These are phyloP conservation scores for Arctia plantaginis DNA, from an alignment of 2,888 invertebrate genomes.

Conservation along the genomic window DNA sequence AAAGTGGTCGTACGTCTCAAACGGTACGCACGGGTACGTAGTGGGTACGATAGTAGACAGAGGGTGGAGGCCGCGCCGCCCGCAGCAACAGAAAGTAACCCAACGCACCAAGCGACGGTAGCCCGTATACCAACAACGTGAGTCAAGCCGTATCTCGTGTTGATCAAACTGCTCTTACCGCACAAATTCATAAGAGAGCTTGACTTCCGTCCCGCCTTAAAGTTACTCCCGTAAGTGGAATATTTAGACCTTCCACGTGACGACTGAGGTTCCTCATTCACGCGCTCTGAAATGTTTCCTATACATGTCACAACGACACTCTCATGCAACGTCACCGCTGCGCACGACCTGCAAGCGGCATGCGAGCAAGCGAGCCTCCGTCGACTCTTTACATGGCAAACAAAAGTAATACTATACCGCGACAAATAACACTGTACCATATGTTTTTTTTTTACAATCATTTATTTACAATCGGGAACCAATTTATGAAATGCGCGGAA, in stretches of 20 bases:
- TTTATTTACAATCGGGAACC: conserved; percentile 69
- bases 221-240: conserved; percentile 94
- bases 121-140: conserved; percentile 70
- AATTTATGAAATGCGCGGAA: conserved; percentile 78
- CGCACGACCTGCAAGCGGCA: conserved; percentile 62
- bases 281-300: conserved; percentile 93
- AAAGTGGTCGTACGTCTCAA: background rate
- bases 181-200: conserved; percentile 98
- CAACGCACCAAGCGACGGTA: conserved; percentile 80
- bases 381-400: conserved; percentile 62
- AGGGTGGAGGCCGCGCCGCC: conserved; percentile 47
- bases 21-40: too few relatives aligned
- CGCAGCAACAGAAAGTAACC: conserved; percentile 76
- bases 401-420: conserved; percentile 71
- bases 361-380: conserved; percentile 67
- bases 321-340: conserved; percentile 64
- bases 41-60: conserved; percentile 54
- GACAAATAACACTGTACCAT: conserved; percentile 56
- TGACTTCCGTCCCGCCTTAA: conserved; percentile 95
- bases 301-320: conserved; percentile 75
- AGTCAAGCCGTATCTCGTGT: conserved; percentile 75
- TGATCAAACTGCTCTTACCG: conserved; percentile 91
- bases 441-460: conserved; percentile 57
- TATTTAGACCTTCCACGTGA: conserved; percentile 94
- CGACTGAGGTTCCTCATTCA: conserved; percentile 92